These are phyloP conservation scores for Brotula barbata DNA, from an alignment of 2,797 vertebrate species.

Conservation along the genomic window DNA sequence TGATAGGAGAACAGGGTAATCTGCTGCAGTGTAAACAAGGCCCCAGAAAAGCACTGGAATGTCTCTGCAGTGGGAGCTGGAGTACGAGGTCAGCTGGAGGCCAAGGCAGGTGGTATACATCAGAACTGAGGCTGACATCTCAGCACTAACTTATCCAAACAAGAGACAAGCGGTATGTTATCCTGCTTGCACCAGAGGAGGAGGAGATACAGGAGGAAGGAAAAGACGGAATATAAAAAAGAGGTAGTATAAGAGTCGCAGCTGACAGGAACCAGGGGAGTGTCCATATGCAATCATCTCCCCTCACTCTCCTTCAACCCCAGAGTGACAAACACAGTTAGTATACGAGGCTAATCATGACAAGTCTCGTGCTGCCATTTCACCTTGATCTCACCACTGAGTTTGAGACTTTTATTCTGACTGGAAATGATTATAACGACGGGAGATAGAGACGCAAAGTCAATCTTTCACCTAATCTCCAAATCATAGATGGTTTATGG, in stretches of 20 bases:
- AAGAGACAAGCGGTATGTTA: constrained; percentile 71
- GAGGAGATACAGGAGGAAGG: constrained; percentile 51
- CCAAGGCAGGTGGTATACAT: constrained; percentile 86
- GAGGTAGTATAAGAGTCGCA: constrained; percentile 15
- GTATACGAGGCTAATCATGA: constrained; percentile 51
- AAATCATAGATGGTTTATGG: too few relatives aligned
- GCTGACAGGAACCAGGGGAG: constrained; percentile 42
- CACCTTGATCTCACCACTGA: constrained; percentile 36
- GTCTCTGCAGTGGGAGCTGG: constrained; percentile 79
- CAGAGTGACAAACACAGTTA: constrained; percentile 40
- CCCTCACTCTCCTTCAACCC: constrained; percentile 31
- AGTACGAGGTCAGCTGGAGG: constrained; percentile 78
- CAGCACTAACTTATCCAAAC: constrained; percentile 82
- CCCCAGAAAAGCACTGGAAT: constrained; percentile 82
- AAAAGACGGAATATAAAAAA: constrained; percentile 32
- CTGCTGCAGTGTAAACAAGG: constrained; percentile 79
- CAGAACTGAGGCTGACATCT: constrained; percentile 80
- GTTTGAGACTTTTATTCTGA: constrained; percentile 33
- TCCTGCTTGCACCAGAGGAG: constrained; percentile 45
- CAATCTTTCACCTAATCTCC: too few relatives aligned
- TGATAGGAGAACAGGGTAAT: constrained; percentile 62
- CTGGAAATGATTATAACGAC: constrained; percentile 1
- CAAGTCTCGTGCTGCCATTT: constrained; percentile 37
- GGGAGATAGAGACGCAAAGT: too few relatives aligned
- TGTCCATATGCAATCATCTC: constrained; percentile 33